Conservation (phyloP, 2,888 invertebrate species). For the Agonopterix subpropinquella region DNA sequence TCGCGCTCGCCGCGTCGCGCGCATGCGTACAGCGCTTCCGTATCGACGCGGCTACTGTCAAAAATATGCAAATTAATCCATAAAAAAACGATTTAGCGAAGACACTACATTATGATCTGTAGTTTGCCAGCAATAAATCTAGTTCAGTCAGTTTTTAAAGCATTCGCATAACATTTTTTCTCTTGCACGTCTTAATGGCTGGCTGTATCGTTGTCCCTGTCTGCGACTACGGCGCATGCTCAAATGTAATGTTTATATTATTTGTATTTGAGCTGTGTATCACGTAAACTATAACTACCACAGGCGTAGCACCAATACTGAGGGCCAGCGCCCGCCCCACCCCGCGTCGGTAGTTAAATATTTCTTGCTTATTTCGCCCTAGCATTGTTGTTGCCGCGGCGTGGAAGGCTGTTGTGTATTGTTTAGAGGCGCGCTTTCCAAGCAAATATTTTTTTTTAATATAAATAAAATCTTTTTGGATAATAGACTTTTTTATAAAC, state of each 20-base stretch:
- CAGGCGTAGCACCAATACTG: constrained; percentile 75
- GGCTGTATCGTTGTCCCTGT: constrained; percentile 48
- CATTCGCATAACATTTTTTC: no score
- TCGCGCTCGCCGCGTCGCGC: constrained; percentile 32
- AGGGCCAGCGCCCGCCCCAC: constrained; percentile 68
- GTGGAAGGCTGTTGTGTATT: constrained; percentile 71
- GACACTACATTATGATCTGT: constrained; percentile 42
- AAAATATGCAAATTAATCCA: constrained; percentile 73
- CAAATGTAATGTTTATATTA: constrained; percentile 75
- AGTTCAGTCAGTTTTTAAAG: constrained; percentile 8
- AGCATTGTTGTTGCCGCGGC: constrained; percentile 75
- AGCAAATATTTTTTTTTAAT: constrained; percentile 54
- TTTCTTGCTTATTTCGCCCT: constrained; percentile 76
- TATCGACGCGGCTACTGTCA: constrained; percentile 50
- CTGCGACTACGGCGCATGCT: constrained; percentile 64
- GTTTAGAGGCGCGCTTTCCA: constrained; percentile 61
- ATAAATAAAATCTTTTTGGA: constrained; percentile 19
- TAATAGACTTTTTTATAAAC: constrained; percentile 17
- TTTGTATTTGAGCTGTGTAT: constrained; percentile 78
- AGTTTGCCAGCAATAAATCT: constrained; percentile 31
- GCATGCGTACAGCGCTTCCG: constrained; percentile 50
- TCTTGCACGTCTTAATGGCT: no score
- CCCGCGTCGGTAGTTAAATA: constrained; percentile 74
- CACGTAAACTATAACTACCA: constrained; percentile 78
- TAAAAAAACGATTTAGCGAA: constrained; percentile 57